A percentile compares a stretch with the other conserved stretches of the same genome.
phyloP scores from a whole-genome alignment of 2,797 vertebrate genomes.

The Loris lydekkerianus region DNA sequence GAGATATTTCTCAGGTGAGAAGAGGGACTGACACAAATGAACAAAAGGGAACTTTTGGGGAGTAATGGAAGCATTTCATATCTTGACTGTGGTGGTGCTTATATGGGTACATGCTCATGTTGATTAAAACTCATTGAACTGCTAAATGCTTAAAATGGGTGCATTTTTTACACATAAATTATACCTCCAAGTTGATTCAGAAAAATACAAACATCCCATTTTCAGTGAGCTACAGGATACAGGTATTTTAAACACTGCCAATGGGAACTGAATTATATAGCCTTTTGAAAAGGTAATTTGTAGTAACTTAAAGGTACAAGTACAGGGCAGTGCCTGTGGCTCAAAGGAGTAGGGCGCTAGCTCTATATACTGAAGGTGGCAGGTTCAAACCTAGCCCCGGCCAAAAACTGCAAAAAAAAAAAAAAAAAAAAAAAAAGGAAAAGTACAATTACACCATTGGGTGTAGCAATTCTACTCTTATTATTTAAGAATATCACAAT shows the following conservation, averaged over 20 bases:
- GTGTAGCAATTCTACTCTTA: neutral
- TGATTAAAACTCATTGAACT: conserved; percentile 12
- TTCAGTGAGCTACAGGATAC: neutral
- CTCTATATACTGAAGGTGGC: too few relatives aligned
- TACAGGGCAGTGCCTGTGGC: neutral
- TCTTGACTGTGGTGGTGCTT: neutral
- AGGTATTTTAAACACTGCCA: neutral
- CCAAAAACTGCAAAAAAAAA: too few relatives aligned
- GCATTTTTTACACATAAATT: conserved; percentile 8
- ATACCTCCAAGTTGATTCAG: neutral
- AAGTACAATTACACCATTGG: neutral
- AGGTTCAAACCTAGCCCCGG: too few relatives aligned
- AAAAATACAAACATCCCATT: conserved; percentile 32
- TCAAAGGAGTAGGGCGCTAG: too few relatives aligned
- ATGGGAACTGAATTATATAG: neutral
- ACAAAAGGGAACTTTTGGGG: neutral
- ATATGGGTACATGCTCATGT: neutral
- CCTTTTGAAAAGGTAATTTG: conserved; percentile 1
- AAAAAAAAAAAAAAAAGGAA: too few relatives aligned
- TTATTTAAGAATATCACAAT: neutral
- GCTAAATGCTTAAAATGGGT: neutral
- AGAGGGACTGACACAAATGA: neutral
- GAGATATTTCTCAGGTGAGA: neutral
- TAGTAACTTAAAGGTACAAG: neutral
- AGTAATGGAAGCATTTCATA: neutral